Evolutionary conservation across 2,113 vertebrate species (phyloP), one percentile per base, ranked within the genome.

Genomic region (Periophthalmus modestus): DNA sequence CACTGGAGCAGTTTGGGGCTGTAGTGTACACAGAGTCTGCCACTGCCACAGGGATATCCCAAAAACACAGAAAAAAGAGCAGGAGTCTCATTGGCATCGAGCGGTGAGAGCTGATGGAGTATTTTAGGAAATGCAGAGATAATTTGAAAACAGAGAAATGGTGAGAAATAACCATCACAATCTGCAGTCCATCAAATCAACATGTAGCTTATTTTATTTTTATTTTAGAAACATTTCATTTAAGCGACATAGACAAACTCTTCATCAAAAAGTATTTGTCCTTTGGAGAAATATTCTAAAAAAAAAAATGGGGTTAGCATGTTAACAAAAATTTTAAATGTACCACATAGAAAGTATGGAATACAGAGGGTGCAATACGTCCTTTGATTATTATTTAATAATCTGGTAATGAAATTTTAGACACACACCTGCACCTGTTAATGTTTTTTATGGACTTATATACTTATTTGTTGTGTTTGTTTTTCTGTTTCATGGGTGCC

Each of bases 1-100:
- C 81, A 87, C 88, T 88, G 85, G 87, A 85, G 79, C 82, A 50
- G 78, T 82, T 81, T 75, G 76, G 85, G 69, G 82, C 57, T 68
- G 62, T 23, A 57, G 57, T 66, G 46, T 57, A 66, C 84, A 82
- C 68, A 77, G 79, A 87, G 72, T 79, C 78, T 82, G 74, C 58
- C 74, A 73, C 74, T 77, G 63, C 71, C 21, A 28, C 57, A 58
- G 78, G 80, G 76, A 84, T 54, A 55, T 52, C 74, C 71, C 52
- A 16, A 50, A 70, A 48, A 78, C 81, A 73, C 15, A 61, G 1
- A 4, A 71, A 72, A 74, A 73, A 74, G 71, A 19, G 47, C 62
- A 69, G 34, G 5, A 57, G 54, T 61, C 2, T 6, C 36, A 33
- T 62, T 54, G 70, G 68, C 63, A 55, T 66, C 65, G 11, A 14